A percentile compares a stretch with the other conserved stretches of the same genome.
These are phyloP conservation scores for Gorilla gorilla DNA, from an alignment of 2,113 vertebrate genomes.

Conservation along the genomic window DNA sequence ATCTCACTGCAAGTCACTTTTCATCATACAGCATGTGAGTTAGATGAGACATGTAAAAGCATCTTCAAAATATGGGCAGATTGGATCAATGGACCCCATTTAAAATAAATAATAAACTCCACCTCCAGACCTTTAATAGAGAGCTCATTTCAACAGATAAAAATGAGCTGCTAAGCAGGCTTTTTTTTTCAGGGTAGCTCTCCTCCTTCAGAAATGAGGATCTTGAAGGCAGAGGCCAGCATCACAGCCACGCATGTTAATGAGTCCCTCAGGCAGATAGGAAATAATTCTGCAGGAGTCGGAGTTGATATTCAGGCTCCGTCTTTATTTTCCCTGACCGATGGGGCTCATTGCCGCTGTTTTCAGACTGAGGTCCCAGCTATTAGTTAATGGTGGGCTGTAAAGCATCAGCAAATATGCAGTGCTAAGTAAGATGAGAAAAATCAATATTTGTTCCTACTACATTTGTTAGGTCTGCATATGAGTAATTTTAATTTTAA, in stretches of 20 bases:
- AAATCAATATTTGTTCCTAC: conserved; percentile 9
- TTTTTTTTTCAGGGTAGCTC: background rate
- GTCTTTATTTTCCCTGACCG: conserved; percentile 24
- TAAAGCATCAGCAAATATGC: background rate
- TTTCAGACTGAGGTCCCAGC: background rate
- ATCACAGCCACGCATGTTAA: background rate
- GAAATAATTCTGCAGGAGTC: background rate
- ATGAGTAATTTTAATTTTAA: conserved; percentile 40
- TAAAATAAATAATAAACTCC: background rate
- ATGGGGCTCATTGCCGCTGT: background rate
- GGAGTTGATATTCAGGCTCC: background rate
- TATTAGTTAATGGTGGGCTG: background rate
- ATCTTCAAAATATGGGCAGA: background rate
- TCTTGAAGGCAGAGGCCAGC: background rate
- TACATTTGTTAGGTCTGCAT: background rate
- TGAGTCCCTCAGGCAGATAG: background rate
- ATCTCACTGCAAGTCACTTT: background rate
- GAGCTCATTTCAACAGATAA: background rate
- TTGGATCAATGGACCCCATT: background rate
- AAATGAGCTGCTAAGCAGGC: background rate
- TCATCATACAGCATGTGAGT: background rate
- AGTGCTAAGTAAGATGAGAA: background rate
- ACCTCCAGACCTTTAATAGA: background rate
- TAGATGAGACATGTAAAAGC: background rate
- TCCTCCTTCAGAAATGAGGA: background rate